Conservation (phyloP, 2,888 invertebrate species). For the Volucella bombylans region DNA sequence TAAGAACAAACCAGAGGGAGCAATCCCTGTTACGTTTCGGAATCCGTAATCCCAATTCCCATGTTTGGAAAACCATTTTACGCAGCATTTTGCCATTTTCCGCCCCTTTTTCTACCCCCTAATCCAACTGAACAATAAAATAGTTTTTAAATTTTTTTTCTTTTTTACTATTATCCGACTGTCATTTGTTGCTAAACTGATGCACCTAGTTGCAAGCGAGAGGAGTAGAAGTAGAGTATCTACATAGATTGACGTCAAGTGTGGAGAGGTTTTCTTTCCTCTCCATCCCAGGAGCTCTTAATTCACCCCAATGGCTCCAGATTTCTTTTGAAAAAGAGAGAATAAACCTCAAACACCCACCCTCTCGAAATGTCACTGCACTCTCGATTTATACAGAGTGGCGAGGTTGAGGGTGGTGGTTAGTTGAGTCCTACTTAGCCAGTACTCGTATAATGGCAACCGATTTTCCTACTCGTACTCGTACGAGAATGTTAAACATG, state of each 20-base stretch:
- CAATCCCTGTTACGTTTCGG: constrained; percentile 14
- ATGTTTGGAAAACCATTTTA: constrained; percentile 59
- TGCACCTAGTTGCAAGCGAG: constrained; percentile 44
- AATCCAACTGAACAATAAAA: constrained; percentile 45
- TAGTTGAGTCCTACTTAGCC: constrained; percentile 58
- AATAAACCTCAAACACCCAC: background rate
- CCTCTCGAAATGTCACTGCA: constrained; percentile 19
- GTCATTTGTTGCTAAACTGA: constrained; percentile 41
- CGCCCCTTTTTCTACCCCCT: constrained; percentile 4
- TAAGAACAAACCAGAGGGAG: constrained; percentile 30
- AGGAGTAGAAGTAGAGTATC: no score
- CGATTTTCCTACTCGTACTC: constrained; percentile 22
- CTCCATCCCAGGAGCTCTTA: constrained; percentile 12
- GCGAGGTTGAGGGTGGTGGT: constrained; percentile 52
- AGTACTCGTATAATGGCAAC: constrained; percentile 49
- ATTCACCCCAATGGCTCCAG: constrained; percentile 37
- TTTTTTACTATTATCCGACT: background rate
- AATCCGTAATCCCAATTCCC: constrained; percentile 31
- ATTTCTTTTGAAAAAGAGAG: constrained; percentile 29
- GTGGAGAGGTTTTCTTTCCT: background rate
- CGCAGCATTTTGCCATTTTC: constrained; percentile 36
- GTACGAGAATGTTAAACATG: constrained; percentile 45
- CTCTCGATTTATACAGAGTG: constrained; percentile 46
- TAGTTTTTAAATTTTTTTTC: constrained; percentile 29
- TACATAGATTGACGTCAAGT: background rate